Conservation (phyloP, 2,888 invertebrate genomes). For the Melanchra persicariae region DNA sequence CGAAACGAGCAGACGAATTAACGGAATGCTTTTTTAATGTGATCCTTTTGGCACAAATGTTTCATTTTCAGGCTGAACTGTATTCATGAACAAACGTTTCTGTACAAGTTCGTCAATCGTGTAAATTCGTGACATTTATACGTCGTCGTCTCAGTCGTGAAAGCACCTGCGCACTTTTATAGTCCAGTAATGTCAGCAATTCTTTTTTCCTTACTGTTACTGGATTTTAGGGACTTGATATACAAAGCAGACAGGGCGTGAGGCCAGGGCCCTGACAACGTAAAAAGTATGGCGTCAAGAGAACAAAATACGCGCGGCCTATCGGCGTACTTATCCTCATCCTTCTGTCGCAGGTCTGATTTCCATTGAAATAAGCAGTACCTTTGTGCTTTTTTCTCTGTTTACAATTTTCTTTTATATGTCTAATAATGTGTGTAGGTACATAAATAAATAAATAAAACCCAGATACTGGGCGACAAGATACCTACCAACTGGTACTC, state of each 20-base stretch:
- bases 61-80: constrained; percentile 13
- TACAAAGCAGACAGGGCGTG: too few relatives aligned
- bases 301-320: too few relatives aligned
- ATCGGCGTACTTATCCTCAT: too few relatives aligned
- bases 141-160: constrained; percentile 10
- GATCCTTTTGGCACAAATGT: constrained; percentile 28
- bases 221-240: background rate
- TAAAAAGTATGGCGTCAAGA: too few relatives aligned
- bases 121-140: constrained; percentile 34
- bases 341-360: too few relatives aligned
- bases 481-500: background rate
- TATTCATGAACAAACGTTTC: constrained; percentile 14
- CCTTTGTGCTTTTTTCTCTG: too few relatives aligned
- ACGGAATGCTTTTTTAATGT: constrained; percentile 29
- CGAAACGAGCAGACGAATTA: constrained; percentile 38
- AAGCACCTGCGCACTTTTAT: constrained; percentile 29
- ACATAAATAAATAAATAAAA: too few relatives aligned
- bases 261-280: too few relatives aligned
- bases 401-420: too few relatives aligned
- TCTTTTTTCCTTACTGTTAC: background rate
- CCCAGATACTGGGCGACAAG: background rate
- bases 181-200: constrained; percentile 3
- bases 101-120: background rate
- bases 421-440: too few relatives aligned
- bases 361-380: too few relatives aligned